Conservation (phyloP, 2,797 vertebrate genomes). For the Brachyalestes nurse region DNA sequence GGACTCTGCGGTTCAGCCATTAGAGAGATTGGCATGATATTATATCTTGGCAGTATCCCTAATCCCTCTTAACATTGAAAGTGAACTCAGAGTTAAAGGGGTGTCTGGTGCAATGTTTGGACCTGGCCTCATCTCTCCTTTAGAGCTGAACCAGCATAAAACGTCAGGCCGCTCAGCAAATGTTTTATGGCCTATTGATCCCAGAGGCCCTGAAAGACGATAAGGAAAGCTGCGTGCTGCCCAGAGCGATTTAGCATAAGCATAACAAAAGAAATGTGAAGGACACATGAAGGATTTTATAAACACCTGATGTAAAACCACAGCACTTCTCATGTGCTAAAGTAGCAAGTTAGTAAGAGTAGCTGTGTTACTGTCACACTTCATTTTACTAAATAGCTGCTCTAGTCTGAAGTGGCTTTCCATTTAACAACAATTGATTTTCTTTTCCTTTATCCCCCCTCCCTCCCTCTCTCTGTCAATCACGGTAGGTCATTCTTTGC, state of each 20-base stretch:
- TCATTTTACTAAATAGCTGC: slow-evolving; percentile 15
- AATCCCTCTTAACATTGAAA: slow-evolving; percentile 34
- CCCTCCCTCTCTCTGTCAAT: slow-evolving; percentile 43
- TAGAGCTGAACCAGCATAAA: slow-evolving; percentile 35
- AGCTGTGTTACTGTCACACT: slow-evolving; percentile 10
- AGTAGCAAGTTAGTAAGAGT: background rate
- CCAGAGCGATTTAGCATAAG: slow-evolving; percentile 1
- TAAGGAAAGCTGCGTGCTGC: background rate
- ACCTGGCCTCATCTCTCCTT: background rate
- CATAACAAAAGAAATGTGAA: background rate
- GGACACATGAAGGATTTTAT: background rate
- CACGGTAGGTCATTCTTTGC: slow-evolving; percentile 58
- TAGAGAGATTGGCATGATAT: slow-evolving; percentile 37
- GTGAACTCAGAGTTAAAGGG: slow-evolving; percentile 35
- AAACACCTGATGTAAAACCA: background rate
- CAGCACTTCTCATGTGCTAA: background rate
- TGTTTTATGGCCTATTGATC: slow-evolving; percentile 39
- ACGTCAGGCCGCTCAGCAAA: slow-evolving; percentile 19
- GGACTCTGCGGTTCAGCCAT: background rate
- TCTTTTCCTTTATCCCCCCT: slow-evolving; percentile 14
- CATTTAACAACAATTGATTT: slow-evolving; percentile 43
- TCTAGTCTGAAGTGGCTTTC: slow-evolving; percentile 25
- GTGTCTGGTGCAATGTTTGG: slow-evolving; percentile 34
- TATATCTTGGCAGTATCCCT: slow-evolving; percentile 39
- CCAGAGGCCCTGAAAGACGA: background rate